Percentiles rank a stretch among this genome's conserved stretches.
Evolutionary conservation across 2,797 vertebrate species (phyloP).

Genomic region (Pseudomugil tenellus): DNA sequence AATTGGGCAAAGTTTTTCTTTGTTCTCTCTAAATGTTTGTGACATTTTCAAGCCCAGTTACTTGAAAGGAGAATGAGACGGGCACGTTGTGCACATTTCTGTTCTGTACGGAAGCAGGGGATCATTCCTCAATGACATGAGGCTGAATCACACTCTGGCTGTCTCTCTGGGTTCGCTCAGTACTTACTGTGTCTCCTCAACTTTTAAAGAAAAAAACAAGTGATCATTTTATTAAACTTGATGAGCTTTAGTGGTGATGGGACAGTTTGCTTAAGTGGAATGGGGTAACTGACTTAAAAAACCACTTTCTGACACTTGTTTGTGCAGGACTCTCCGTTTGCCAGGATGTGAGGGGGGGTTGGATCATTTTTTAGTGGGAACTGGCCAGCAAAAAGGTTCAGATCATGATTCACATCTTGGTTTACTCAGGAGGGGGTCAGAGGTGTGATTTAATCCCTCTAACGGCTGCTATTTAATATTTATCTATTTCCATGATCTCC

Average conservation of each 20-base stretch:
- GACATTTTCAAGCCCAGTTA: conserved; percentile 70
- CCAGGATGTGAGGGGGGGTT: neutral
- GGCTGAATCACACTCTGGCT: conserved; percentile 53
- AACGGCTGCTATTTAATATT: conserved; percentile 75
- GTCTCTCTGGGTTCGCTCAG: conserved; percentile 35
- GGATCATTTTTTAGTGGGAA: neutral
- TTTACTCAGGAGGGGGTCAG: conserved; percentile 40
- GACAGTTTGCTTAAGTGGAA: conserved; percentile 4
- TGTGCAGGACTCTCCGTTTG: too few relatives aligned
- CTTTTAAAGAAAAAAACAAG: too few relatives aligned
- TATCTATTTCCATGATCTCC: conserved; percentile 56
- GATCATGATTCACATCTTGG: neutral
- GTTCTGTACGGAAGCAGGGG: conserved; percentile 67
- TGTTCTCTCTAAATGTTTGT: conserved; percentile 17
- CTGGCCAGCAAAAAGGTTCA: neutral
- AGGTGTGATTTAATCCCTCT: conserved; percentile 55
- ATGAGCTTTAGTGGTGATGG: conserved; percentile 4
- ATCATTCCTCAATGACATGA: conserved; percentile 50
- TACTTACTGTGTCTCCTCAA: neutral
- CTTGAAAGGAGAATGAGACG: conserved; percentile 68
- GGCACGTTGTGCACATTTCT: conserved; percentile 63
- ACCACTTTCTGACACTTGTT: conserved; percentile 11
- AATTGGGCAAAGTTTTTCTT: conserved; percentile 1
- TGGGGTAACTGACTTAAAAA: neutral
- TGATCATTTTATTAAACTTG: neutral